Conservation (phyloP, 1,140 invertebrate species). For the Trichomalopsis sarcophagae region DNA sequence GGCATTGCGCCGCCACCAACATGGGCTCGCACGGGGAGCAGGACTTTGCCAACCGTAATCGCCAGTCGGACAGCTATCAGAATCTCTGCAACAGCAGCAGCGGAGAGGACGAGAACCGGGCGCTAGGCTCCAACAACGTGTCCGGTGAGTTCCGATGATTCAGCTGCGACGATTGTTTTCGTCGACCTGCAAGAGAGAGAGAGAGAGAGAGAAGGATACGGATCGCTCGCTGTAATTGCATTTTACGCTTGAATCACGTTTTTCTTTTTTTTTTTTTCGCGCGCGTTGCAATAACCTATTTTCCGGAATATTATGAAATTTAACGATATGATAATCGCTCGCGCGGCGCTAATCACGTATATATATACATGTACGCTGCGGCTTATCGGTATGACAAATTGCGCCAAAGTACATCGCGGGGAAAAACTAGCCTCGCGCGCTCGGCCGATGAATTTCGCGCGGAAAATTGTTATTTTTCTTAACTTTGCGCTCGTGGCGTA, state of each 20-base stretch:
- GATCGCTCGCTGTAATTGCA: neutral
- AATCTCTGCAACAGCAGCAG: neutral
- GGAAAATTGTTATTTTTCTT: neutral
- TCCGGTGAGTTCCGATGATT: constrained; percentile 59
- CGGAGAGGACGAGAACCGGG: constrained; percentile 67
- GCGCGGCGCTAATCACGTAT: neutral
- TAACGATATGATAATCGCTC: neutral
- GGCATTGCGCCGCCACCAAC: neutral
- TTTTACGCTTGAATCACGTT: neutral
- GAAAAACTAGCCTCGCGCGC: no score
- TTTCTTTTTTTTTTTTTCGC: neutral
- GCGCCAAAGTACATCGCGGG: neutral
- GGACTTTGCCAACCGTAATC: neutral
- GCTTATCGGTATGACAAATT: constrained; percentile 10
- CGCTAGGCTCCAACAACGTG: constrained; percentile 66
- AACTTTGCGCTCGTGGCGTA: neutral
- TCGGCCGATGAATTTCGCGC: neutral
- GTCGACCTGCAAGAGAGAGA: no score
- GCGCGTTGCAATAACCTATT: neutral
- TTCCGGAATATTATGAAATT: neutral
- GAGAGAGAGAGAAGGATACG: neutral
- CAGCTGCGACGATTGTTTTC: no score
- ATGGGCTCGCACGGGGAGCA: neutral
- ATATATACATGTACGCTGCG: no score
- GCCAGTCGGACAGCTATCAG: constrained; percentile 14